Evolutionary conservation across 2,888 invertebrate genomes (phyloP).

Genomic region (Sabatieria punctata): DNA sequence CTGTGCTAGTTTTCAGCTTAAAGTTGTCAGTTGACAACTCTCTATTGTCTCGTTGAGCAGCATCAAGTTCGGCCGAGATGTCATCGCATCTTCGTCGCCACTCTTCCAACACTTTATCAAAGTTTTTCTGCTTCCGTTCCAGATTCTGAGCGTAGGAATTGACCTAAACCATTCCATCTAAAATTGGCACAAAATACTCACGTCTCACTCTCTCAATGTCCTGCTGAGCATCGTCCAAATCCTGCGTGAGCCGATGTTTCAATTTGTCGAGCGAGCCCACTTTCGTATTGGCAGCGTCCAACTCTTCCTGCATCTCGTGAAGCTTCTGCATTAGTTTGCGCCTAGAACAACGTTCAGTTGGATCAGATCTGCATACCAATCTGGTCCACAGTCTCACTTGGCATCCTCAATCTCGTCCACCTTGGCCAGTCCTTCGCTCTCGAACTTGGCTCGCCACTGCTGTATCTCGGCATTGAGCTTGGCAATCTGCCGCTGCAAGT

Average conservation of each 20-base stretch:
- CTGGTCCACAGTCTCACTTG: conserved; percentile 11
- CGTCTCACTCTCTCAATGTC: conserved; percentile 80
- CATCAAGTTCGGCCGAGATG: conserved; percentile 84
- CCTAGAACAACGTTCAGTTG: conserved; percentile 2
- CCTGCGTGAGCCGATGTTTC: conserved; percentile 84
- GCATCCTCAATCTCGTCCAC: conserved; percentile 37
- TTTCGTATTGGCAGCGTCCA: conserved; percentile 77
- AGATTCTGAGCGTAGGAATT: conserved; percentile 74
- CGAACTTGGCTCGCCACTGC: conserved; percentile 92
- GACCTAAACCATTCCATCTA: conserved; percentile 32
- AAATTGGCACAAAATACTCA: not conserved
- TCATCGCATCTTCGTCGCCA: conserved; percentile 97
- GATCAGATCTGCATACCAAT: not conserved
- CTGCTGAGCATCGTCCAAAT: conserved; percentile 79
- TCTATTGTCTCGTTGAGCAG: conserved; percentile 95
- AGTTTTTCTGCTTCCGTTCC: conserved; percentile 99
- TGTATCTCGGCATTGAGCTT: conserved; percentile 92
- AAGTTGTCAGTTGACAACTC: conserved; percentile 97
- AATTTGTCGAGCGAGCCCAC: conserved; percentile 89
- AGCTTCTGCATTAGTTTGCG: conserved; percentile 53
- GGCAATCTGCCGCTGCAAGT: conserved; percentile 90
- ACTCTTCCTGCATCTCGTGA: conserved; percentile 71
- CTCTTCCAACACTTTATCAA: conserved; percentile 98
- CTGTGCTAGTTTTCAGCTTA: conserved; percentile 61
- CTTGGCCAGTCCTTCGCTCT: conserved; percentile 75